Evolutionary conservation across 2,113 vertebrate species (phyloP), one percentile per base, ranked within the genome.

Genomic region (Upupa epops): DNA sequence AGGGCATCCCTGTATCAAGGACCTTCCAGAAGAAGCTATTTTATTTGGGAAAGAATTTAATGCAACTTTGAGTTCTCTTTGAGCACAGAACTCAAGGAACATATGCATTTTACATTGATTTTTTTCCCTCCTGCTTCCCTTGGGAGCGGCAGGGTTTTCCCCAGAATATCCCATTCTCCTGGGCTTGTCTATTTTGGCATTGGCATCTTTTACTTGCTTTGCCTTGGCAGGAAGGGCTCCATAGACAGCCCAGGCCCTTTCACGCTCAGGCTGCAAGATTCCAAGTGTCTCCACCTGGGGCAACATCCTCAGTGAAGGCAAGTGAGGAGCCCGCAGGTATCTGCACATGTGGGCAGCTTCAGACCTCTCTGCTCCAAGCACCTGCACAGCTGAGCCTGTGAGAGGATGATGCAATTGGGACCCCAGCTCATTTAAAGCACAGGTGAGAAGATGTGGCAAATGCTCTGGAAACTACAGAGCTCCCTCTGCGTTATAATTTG

Each of bases 391-490:
- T 7, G 2, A 76, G n/a, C 64, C 45, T 14, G 3, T 0, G 7
- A 36, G 56, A 49, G 40, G 51, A 31, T 6, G 37, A 72, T 11
- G 66, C 70, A 51, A 6, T 13, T 1, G 34, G 69, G 80, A 40
- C 21, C 3, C 0, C 40, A 6, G 36, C 36, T 82, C 77, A 7
- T 69, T 68, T 45, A 54, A 65, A 92, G 15, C 37, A 59, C 81
- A 89, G 84, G 87, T 95, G 89, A 95, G 66, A 72, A 93, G 31
- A 40, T 29, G 61, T 65, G 56, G 65, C 48, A 86, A 92, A 81
- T 1, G 37, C 18, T 92, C 80, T 80, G 84, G 74, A 75, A 93
- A 69, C 0, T 0, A 0, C 54, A 26, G 21, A 56, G 68, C 37
- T 56, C 56, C 31, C 8, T 12, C 40, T 2, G n/a, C 3, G 8